These are phyloP conservation scores for Tetanocera ferruginea DNA, from an alignment of 2,888 invertebrate genomes.

Conservation along the genomic window DNA sequence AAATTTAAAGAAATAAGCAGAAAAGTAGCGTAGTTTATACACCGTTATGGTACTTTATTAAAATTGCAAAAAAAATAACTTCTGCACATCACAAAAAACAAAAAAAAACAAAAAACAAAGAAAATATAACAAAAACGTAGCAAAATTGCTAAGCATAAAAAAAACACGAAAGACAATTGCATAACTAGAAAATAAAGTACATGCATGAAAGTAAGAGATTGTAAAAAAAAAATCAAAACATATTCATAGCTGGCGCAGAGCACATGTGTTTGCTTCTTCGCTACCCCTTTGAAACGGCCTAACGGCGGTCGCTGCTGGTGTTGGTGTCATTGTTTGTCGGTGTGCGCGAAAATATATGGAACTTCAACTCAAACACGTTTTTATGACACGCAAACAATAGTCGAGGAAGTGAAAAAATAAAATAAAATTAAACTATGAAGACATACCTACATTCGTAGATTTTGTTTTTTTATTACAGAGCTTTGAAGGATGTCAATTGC, in stretches of 20 bases:
- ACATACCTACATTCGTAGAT: background rate
- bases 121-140: background rate
- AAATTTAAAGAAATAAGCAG: background rate
- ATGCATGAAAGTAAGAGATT: background rate
- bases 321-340: background rate
- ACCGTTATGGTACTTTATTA: conserved; percentile 15
- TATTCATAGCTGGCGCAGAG: background rate
- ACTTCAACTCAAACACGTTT: conserved; percentile 32
- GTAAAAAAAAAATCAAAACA: conserved; percentile 14
- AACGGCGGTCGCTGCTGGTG: background rate
- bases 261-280: background rate
- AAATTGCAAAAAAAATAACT: conserved; percentile 10
- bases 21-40: background rate
- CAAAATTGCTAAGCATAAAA: background rate
- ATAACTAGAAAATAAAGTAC: conserved; percentile 25
- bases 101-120: background rate
- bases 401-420: background rate
- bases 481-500: conserved; percentile 33
- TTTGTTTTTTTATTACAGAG: background rate
- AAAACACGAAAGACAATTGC: conserved; percentile 24
- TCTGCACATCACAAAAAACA: background rate
- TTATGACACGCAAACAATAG: conserved; percentile 28
- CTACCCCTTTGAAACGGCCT: background rate
- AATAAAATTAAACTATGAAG: conserved; percentile 6
- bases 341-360: background rate